Evolutionary conservation across 2,113 vertebrate species (phyloP).

Genomic region (Gadus macrocephalus): DNA sequence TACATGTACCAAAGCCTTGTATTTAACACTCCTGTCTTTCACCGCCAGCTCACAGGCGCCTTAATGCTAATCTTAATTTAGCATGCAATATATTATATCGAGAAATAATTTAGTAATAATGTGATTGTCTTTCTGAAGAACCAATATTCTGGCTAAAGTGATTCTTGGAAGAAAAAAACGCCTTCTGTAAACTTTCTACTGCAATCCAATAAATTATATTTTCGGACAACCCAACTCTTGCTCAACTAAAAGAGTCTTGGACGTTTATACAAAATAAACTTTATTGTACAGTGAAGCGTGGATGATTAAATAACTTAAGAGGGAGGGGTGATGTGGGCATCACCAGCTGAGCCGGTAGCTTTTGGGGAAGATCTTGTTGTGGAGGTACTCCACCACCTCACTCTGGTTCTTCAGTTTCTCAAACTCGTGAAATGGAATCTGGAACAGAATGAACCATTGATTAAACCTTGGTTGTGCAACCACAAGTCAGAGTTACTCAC

Average conservation of each 20-base stretch:
- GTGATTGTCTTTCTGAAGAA: slow-evolving; percentile 13
- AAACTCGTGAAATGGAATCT: slow-evolving; percentile 87
- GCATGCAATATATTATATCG: neutral
- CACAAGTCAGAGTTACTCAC: neutral
- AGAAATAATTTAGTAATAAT: slow-evolving; percentile 13
- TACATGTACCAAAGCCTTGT: slow-evolving; percentile 29
- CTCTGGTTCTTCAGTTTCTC: slow-evolving; percentile 62
- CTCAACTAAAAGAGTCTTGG: slow-evolving; percentile 10
- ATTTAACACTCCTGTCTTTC: slow-evolving; percentile 54
- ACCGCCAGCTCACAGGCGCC: slow-evolving; percentile 6
- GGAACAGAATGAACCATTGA: slow-evolving; percentile 17
- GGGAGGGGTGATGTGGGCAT: slow-evolving; percentile 9
- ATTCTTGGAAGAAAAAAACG: slow-evolving; percentile 39
- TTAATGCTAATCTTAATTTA: too few relatives aligned
- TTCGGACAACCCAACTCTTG: slow-evolving; percentile 42
- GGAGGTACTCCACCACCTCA: slow-evolving; percentile 80
- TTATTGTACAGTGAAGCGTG: slow-evolving; percentile 37
- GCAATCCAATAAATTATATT: slow-evolving; percentile 70
- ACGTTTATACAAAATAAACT: slow-evolving; percentile 26
- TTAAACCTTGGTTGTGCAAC: neutral
- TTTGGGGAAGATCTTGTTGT: slow-evolving; percentile 83
- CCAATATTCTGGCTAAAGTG: slow-evolving; percentile 30
- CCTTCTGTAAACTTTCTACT: slow-evolving; percentile 62
- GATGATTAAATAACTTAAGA: neutral
- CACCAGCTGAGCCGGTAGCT: slow-evolving; percentile 69